phyloP scores from a whole-genome alignment of 2,888 invertebrate genomes.

The Temnothorax rugatulus region DNA sequence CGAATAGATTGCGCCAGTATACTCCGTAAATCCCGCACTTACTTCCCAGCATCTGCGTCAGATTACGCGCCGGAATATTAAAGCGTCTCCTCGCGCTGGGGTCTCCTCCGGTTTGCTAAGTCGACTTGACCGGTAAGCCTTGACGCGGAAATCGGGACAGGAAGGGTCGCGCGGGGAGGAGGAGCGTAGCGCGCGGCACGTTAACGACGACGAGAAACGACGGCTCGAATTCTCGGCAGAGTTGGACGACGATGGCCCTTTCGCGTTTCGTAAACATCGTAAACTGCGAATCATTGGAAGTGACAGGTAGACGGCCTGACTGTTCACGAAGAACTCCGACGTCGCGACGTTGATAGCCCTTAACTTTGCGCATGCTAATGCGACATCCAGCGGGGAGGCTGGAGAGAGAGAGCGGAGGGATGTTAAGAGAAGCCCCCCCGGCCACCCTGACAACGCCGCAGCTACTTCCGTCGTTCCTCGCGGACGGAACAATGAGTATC shows the following conservation, averaged over 20 bases:
- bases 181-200: slow-evolving; percentile 15
- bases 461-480: slow-evolving; percentile 37
- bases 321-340: slow-evolving; percentile 55
- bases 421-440: slow-evolving; percentile 1
- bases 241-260: slow-evolving; percentile 52
- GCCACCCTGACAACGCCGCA: slow-evolving; percentile 44
- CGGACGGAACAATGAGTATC: slow-evolving; percentile 53
- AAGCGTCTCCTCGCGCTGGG: slow-evolving; percentile 26
- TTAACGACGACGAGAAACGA: slow-evolving; percentile 49
- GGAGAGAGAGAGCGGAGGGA: background rate
- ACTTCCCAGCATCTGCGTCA: slow-evolving; percentile 53
- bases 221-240: slow-evolving; percentile 40
- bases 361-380: slow-evolving; percentile 59
- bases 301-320: slow-evolving; percentile 53
- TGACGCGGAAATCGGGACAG: slow-evolving; percentile 1
- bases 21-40: slow-evolving; percentile 56
- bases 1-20: slow-evolving; percentile 52
- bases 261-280: slow-evolving; percentile 58
- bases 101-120: slow-evolving; percentile 12
- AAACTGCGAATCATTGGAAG: slow-evolving; percentile 57
- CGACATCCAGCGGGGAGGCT: slow-evolving; percentile 40
- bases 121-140: slow-evolving; percentile 46
- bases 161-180: background rate
- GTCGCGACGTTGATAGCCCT: slow-evolving; percentile 57
- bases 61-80: slow-evolving; percentile 52